phyloP scores from a whole-genome alignment of 2,888 invertebrate genomes.

The Spialia ferax region DNA sequence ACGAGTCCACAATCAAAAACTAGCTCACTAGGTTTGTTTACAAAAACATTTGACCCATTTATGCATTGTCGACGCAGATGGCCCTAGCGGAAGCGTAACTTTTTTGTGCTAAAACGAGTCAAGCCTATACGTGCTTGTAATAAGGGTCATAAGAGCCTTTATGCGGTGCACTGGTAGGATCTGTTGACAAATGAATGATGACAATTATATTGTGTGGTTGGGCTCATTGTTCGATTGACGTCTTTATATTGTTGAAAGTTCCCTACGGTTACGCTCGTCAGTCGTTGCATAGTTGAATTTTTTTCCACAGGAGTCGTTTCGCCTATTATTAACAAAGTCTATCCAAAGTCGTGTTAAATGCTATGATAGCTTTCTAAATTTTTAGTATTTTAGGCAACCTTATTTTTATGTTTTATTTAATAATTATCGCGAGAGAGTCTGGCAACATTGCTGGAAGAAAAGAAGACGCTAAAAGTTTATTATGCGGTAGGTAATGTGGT shows the following conservation, averaged over 20 bases:
- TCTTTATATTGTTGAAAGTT: slow-evolving; percentile 64
- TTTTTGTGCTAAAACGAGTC: slow-evolving; percentile 54
- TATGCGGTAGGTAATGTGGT: neutral
- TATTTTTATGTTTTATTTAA: no score
- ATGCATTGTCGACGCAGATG: slow-evolving; percentile 67
- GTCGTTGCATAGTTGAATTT: slow-evolving; percentile 49
- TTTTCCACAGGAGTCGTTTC: slow-evolving; percentile 44
- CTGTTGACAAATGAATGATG: slow-evolving; percentile 81
- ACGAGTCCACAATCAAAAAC: slow-evolving; percentile 52
- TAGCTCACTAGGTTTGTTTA: slow-evolving; percentile 62
- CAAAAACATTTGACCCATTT: slow-evolving; percentile 79
- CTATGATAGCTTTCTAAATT: no score
- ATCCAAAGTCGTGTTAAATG: no score
- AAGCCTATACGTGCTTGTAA: slow-evolving; percentile 59
- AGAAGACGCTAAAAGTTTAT: neutral
- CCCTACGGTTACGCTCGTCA: slow-evolving; percentile 53
- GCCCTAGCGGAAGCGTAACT: slow-evolving; percentile 58
- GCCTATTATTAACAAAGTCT: slow-evolving; percentile 34
- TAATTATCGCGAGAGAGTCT: neutral
- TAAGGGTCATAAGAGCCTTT: slow-evolving; percentile 55
- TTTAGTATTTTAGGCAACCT: no score
- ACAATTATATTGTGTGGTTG: slow-evolving; percentile 78
- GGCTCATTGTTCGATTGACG: slow-evolving; percentile 67
- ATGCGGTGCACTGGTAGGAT: slow-evolving; percentile 52
- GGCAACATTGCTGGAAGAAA: neutral